Conservation (phyloP, 2,113 vertebrate genomes). For the Alethe diademata region DNA sequence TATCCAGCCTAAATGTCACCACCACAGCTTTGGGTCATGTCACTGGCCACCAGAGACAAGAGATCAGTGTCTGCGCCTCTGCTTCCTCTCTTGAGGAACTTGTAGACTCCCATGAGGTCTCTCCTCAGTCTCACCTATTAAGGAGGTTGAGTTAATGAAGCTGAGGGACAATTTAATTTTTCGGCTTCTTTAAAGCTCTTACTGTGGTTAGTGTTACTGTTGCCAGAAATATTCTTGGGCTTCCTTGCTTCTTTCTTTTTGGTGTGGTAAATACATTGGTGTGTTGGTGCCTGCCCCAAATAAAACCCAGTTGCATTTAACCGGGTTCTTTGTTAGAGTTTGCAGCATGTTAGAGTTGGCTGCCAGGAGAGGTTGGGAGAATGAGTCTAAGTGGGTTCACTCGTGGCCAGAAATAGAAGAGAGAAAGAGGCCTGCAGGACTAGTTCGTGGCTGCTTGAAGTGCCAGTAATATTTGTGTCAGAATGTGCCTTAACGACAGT, state of each 20-base stretch:
- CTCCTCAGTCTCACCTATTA: neutral
- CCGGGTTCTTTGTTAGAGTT: neutral
- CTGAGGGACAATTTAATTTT: neutral
- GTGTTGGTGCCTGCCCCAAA: neutral
- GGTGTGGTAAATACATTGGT: neutral
- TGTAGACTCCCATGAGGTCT: neutral
- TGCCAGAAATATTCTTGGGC: neutral
- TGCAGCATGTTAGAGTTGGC: fast-evolving
- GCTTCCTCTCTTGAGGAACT: neutral
- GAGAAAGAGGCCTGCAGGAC: neutral
- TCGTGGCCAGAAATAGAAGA: neutral
- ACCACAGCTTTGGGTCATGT: neutral
- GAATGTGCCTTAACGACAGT: neutral
- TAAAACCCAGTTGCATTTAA: neutral
- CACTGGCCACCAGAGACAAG: neutral
- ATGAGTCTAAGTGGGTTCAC: fast-evolving
- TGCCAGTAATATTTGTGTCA: neutral
- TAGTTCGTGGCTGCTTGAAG: neutral
- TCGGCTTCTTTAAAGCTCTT: neutral
- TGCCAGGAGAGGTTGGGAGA: neutral
- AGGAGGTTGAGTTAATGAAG: neutral
- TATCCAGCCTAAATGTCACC: fast-evolving
- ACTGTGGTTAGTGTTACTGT: neutral
- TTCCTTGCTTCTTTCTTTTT: neutral
- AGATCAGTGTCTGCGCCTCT: neutral